Conservation (phyloP, 2,113 vertebrate genomes). For the Rhinolophus sinicus region DNA sequence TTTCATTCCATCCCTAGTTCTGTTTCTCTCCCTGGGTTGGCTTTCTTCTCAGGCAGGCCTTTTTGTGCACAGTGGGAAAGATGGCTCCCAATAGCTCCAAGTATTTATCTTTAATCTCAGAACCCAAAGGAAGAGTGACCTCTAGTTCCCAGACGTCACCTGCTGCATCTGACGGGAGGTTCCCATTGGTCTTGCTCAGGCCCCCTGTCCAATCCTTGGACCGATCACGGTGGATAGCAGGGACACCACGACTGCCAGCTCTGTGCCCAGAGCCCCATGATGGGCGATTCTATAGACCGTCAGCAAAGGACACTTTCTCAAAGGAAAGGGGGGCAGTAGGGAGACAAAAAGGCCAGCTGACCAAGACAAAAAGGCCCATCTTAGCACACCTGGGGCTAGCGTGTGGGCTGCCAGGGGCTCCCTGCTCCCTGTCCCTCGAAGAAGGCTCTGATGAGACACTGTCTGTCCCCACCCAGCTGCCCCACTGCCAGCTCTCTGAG, state of each 20-base stretch:
- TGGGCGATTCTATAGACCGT: rapidly evolving
- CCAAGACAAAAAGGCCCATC: neutral
- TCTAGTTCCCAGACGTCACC: neutral
- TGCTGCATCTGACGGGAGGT: neutral
- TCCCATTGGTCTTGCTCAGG: rapidly evolving
- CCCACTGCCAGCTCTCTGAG: slow-evolving; percentile 86
- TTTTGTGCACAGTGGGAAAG: neutral
- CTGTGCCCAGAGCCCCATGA: no score
- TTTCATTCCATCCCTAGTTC: neutral
- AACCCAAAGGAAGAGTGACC: neutral
- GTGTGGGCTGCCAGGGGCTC: neutral
- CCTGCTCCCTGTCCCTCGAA: neutral
- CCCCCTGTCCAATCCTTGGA: neutral
- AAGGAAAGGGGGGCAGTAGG: neutral
- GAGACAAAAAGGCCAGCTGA: neutral
- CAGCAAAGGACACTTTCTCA: neutral
- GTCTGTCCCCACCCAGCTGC: slow-evolving; percentile 86
- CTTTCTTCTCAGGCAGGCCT: neutral
- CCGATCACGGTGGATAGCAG: neutral
- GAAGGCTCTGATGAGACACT: neutral
- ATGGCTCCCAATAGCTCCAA: neutral
- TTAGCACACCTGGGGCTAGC: neutral
- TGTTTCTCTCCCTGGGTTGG: neutral
- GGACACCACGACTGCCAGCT: neutral
- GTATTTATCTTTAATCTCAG: neutral